phyloP scores from a whole-genome alignment of 2,888 invertebrate species.

The Heteropelma amictum region DNA sequence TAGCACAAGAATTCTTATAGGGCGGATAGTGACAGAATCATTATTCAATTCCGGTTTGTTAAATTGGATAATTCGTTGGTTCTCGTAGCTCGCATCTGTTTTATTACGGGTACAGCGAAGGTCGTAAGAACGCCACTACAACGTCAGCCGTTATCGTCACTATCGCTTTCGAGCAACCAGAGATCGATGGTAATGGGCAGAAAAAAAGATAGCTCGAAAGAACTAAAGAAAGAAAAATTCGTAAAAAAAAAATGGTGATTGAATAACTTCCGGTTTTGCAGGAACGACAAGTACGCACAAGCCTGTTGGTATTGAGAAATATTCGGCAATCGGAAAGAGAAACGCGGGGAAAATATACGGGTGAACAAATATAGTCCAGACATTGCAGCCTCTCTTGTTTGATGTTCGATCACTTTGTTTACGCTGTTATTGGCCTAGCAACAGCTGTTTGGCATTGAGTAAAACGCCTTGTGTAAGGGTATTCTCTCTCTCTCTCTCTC shows the following conservation, averaged over 20 bases:
- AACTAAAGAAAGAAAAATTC: neutral
- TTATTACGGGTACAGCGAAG: conserved; percentile 29
- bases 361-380: conserved; percentile 30
- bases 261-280: neutral
- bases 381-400: conserved; percentile 48
- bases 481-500: neutral
- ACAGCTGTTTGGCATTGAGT: conserved; percentile 71
- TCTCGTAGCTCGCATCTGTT: conserved; percentile 3
- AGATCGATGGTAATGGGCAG: conserved; percentile 14
- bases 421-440: conserved; percentile 71
- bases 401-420: conserved; percentile 60
- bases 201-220: neutral
- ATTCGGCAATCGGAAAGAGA: neutral
- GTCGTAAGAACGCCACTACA: conserved; percentile 1
- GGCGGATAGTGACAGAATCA: conserved; percentile 4
- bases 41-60: conserved; percentile 33
- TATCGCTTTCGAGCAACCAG: neutral
- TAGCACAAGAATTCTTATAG: neutral
- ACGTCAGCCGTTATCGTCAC: neutral
- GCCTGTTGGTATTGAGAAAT: neutral
- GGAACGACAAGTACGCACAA: no score
- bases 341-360: neutral
- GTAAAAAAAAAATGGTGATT: neutral
- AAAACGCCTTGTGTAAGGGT: conserved; percentile 19
- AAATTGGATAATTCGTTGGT: conserved; percentile 44